Percentiles rank a stretch among this genome's conserved stretches.
Conservation (phyloP, 1,140 invertebrate species). For the Macrotrachela quadricornifera region DNA sequence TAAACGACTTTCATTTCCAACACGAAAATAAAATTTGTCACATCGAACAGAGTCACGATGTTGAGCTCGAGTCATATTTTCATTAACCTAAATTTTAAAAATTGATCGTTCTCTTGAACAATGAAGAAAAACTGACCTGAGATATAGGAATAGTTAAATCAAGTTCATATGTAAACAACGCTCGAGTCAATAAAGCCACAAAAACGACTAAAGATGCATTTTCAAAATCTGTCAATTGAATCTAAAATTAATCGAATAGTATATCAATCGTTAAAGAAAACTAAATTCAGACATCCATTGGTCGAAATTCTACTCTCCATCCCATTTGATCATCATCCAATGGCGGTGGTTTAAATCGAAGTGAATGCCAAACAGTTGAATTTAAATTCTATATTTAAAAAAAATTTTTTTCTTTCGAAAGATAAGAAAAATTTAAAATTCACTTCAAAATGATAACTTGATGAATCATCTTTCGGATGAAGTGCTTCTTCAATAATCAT, state of each 20-base stretch:
- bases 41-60: slow-evolving; percentile 57
- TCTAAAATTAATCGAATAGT: slow-evolving; percentile 15
- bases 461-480: background rate
- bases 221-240: slow-evolving; percentile 68
- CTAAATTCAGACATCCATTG: slow-evolving; percentile 47
- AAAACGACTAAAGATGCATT: slow-evolving; percentile 97
- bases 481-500: slow-evolving; percentile 72
- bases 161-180: slow-evolving; percentile 82
- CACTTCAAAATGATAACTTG: slow-evolving; percentile 8
- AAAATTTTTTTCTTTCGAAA: background rate
- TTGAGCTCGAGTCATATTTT: slow-evolving; percentile 88
- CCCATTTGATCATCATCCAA: slow-evolving; percentile 54
- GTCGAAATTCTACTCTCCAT: slow-evolving; percentile 98
- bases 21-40: slow-evolving; percentile 45
- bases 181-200: slow-evolving; percentile 79
- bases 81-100: too few relatives aligned
- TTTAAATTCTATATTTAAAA: slow-evolving; percentile 80
- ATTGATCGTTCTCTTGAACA: too few relatives aligned
- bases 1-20: slow-evolving; percentile 39
- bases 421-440: too few relatives aligned
- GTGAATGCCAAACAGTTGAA: slow-evolving; percentile 99
- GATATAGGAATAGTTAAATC: slow-evolving; percentile 93
- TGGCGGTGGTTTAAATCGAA: slow-evolving; percentile 92
- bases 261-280: too few relatives aligned
- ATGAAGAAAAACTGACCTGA: too few relatives aligned